Evolutionary conservation across 2,888 invertebrate species (phyloP).

Genomic region (Lumbricus terrestris): DNA sequence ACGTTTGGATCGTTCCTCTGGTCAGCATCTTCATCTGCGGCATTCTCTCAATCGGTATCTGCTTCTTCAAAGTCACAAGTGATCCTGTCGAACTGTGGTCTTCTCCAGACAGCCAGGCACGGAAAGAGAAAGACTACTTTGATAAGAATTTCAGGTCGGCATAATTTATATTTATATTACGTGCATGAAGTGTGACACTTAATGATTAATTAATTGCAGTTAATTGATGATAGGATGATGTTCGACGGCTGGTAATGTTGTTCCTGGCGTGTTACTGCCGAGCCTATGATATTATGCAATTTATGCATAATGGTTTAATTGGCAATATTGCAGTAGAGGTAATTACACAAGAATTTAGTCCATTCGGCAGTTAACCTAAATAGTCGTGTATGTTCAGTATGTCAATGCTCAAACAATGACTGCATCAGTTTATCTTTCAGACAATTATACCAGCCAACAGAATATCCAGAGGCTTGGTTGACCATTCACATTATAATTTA

Average conservation of each 20-base stretch:
- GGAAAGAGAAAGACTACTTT: constrained; percentile 85
- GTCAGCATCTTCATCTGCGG: constrained; percentile 32
- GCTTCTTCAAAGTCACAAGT: constrained; percentile 77
- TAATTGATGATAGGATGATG: neutral
- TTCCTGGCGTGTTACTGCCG: neutral
- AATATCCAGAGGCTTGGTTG: too few relatives aligned
- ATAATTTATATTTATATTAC: neutral
- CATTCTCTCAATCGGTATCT: constrained; percentile 50
- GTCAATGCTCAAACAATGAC: neutral
- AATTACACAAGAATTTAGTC: neutral
- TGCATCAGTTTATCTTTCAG: neutral
- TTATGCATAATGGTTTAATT: neutral
- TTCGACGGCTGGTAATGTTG: neutral
- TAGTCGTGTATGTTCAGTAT: too few relatives aligned
- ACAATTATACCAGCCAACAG: neutral
- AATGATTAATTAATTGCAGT: neutral
- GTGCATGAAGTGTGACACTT: neutral
- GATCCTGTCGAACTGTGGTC: constrained; percentile 98
- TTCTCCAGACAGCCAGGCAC: constrained; percentile 78
- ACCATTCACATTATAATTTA: too few relatives aligned
- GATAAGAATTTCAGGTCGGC: constrained; percentile 78
- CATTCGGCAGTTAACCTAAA: neutral
- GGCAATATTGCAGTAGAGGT: neutral
- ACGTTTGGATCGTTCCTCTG: constrained; percentile 62
- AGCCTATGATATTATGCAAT: too few relatives aligned